Conservation (phyloP, 2,797 vertebrate species). For the Podargus strigoides region DNA sequence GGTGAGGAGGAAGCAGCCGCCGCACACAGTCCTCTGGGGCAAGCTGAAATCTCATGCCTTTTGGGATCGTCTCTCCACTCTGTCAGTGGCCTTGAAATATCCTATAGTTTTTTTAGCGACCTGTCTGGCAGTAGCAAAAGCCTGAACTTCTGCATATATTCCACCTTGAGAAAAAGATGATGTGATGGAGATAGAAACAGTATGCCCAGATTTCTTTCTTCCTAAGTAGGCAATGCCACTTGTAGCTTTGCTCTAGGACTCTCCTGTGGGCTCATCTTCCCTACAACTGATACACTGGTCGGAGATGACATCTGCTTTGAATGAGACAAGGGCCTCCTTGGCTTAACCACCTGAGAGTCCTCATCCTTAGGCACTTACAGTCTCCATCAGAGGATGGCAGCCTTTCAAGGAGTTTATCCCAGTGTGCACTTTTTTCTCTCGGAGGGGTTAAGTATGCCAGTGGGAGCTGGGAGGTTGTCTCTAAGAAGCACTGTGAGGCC, state of each 20-base stretch:
- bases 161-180: not conserved
- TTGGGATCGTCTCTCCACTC: not conserved
- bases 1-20: not conserved
- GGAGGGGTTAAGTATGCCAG: not conserved
- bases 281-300: not conserved
- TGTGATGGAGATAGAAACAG: not conserved
- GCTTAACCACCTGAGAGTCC: not conserved
- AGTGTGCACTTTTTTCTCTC: not conserved
- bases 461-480: not conserved
- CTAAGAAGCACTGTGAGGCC: not conserved
- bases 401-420: not conserved
- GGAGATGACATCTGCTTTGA: not conserved
- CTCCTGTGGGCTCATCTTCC: not conserved
- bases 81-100: not conserved
- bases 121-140: not conserved
- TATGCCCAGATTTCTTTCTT: not conserved
- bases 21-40: accelerated
- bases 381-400: not conserved
- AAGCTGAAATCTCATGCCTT: not conserved
- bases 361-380: not conserved
- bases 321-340: not conserved
- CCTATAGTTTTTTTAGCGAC: not conserved
- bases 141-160: not conserved
- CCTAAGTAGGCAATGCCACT: not conserved
- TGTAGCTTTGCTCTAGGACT: not conserved